Evolutionary conservation across 1,140 invertebrate species (phyloP).

Genomic region (Saccostrea echinata): DNA sequence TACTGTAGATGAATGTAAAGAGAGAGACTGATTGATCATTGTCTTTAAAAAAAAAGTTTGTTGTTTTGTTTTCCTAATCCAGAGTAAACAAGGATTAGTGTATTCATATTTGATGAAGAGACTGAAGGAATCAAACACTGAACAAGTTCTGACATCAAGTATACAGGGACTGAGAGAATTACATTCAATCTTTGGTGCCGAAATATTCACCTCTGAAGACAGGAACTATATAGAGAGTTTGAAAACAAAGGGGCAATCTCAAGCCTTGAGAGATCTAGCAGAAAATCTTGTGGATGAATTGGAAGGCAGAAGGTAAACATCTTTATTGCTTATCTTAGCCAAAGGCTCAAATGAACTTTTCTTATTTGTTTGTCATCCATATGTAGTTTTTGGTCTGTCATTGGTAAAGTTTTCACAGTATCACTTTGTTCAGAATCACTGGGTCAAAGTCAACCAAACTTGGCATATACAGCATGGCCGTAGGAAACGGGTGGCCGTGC

Average conservation of each 20-base stretch:
- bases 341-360: no score
- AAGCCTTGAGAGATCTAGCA: constrained; percentile 45
- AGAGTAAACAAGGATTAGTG: background rate
- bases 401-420: no score
- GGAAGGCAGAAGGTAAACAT: constrained; percentile 64
- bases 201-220: constrained; percentile 36
- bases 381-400: no score
- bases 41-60: background rate
- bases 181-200: constrained; percentile 25
- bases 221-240: constrained; percentile 28
- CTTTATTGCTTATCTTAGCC: background rate
- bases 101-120: constrained; percentile 23
- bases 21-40: background rate
- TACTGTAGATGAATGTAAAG: no score
- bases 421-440: no score
- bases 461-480: no score
- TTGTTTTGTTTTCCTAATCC: background rate
- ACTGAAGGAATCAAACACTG: background rate
- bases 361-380: no score
- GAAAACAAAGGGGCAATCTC: background rate
- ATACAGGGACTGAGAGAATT: constrained; percentile 32
- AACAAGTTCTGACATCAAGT: background rate
- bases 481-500: no score
- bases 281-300: constrained; percentile 56
- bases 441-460: no score